phyloP scores from a whole-genome alignment of 2,113 vertebrate species.

The Phalacrocorax carbo region DNA sequence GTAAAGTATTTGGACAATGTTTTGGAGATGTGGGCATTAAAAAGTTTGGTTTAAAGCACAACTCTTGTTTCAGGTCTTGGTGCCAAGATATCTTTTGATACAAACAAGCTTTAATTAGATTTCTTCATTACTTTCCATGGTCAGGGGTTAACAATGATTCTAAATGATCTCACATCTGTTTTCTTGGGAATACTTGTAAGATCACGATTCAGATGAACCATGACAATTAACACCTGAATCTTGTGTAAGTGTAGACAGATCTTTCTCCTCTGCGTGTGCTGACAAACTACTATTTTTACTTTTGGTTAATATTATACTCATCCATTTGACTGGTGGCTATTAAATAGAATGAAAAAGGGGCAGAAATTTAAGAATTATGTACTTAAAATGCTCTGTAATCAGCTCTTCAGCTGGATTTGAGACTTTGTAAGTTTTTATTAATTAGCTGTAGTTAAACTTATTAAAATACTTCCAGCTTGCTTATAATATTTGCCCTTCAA shows the following conservation, averaged over 20 bases:
- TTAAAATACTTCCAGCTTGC: background rate
- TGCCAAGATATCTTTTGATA: background rate
- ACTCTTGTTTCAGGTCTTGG: background rate
- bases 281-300: background rate
- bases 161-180: background rate
- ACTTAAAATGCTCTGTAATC: background rate
- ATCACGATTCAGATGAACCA: background rate
- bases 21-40: background rate
- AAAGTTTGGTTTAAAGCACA: background rate
- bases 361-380: background rate
- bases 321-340: background rate
- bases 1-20: background rate
- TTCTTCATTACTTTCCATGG: background rate
- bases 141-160: background rate
- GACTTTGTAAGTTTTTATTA: background rate
- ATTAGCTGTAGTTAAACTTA: background rate
- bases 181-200: background rate
- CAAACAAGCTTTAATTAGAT: background rate
- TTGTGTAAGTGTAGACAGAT: background rate
- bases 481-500: background rate
- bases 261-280: background rate
- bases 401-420: background rate
- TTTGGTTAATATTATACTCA: background rate
- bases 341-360: background rate
- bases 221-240: background rate